Percentiles rank a stretch among this genome's conserved stretches.
Conservation (phyloP, 1,140 invertebrate species). For the Steinernema feltiae region DNA sequence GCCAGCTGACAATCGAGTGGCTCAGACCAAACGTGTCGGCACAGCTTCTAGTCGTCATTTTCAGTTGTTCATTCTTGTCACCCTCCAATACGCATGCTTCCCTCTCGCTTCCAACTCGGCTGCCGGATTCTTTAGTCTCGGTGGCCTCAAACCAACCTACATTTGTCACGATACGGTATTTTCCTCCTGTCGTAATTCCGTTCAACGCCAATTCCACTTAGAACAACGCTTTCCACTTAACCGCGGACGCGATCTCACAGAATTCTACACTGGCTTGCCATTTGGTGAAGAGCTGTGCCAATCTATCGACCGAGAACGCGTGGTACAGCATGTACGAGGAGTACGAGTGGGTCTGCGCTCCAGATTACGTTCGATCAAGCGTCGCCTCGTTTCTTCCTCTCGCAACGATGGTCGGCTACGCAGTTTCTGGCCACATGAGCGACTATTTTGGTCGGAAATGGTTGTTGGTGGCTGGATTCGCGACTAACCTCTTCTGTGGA, state of each 20-base stretch:
- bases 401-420: constrained; percentile 19
- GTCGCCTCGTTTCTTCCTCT: constrained; percentile 29
- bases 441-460: constrained; percentile 39
- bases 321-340: constrained; percentile 39
- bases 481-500: constrained; percentile 23
- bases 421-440: constrained; percentile 29
- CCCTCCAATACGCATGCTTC: constrained; percentile 28
- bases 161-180: constrained; percentile 24
- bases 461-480: constrained; percentile 27
- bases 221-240: constrained; percentile 21
- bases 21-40: not conserved
- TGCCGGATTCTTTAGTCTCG: constrained; percentile 29
- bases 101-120: constrained; percentile 17
- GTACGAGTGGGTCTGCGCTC: constrained; percentile 39
- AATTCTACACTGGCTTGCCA: constrained; percentile 27
- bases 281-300: constrained; percentile 24
- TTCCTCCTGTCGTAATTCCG: not conserved
- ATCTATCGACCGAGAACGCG: constrained; percentile 23
- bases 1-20: too few species aligned
- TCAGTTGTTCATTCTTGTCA: constrained; percentile 26
- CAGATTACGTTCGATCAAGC: constrained; percentile 29
- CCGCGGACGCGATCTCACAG: constrained; percentile 18
- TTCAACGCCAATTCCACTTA: not conserved
- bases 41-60: not conserved
- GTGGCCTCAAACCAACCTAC: constrained; percentile 35